These are phyloP conservation scores for Rhagonycha lutea DNA, from an alignment of 2,888 invertebrate species.

Conservation along the genomic window DNA sequence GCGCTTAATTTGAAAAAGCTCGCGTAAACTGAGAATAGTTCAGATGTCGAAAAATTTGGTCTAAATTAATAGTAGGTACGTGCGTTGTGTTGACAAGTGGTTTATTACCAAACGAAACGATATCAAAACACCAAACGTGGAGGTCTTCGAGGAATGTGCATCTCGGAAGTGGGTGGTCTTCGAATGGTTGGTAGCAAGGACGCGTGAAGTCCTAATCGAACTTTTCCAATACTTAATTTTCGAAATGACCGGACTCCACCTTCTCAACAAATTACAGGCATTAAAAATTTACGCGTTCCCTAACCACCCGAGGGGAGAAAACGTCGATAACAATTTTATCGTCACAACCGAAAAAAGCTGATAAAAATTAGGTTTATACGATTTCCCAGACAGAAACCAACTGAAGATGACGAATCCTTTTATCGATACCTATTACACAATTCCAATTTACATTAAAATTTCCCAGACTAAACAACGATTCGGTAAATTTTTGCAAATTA, in stretches of 20 bases:
- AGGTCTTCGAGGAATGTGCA: slow-evolving; percentile 17
- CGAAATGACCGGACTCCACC: neutral
- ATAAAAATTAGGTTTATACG: neutral
- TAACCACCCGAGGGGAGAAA: neutral
- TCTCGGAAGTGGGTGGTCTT: slow-evolving; percentile 26
- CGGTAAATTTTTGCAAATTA: neutral
- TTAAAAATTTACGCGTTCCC: neutral
- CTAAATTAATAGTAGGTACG: neutral
- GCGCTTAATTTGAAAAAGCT: neutral
- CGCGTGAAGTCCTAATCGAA: slow-evolving; percentile 17
- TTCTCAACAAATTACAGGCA: neutral
- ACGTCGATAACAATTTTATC: neutral
- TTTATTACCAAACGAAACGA: neutral
- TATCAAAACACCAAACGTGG: neutral
- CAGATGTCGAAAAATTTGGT: neutral
- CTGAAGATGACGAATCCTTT: neutral
- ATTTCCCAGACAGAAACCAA: neutral
- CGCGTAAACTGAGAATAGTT: neutral
- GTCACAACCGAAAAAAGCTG: neutral
- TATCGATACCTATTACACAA: neutral
- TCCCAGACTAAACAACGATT: neutral
- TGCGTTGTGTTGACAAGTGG: neutral
- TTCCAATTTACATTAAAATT: neutral
- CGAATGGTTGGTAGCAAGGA: slow-evolving; percentile 24
- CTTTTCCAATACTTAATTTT: neutral